Percentiles rank a stretch among this genome's conserved stretches.
Evolutionary conservation across 1,140 invertebrate genomes (phyloP).

Genomic region (Octopus sinensis): DNA sequence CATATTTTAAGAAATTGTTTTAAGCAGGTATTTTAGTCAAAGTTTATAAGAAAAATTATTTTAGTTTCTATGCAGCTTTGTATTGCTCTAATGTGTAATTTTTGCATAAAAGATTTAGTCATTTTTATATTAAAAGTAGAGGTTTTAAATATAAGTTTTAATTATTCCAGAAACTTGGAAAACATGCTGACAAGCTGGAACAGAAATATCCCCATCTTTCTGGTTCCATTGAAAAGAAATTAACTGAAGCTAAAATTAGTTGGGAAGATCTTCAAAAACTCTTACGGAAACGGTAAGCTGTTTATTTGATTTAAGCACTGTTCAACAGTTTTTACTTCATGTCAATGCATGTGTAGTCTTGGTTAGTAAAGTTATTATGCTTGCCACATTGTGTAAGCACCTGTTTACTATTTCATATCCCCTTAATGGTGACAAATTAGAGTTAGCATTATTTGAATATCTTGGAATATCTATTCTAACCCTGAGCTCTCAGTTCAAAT

Average conservation of each 20-base stretch:
- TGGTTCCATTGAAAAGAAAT: conserved; percentile 85
- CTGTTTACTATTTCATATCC: no score
- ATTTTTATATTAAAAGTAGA: not conserved
- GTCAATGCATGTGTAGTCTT: no score
- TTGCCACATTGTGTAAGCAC: no score
- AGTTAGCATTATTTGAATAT: no score
- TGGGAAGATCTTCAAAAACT: conserved; percentile 85
- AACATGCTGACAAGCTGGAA: conserved; percentile 66
- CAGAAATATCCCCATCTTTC: conserved; percentile 89
- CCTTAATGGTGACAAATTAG: no score
- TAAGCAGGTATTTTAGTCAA: not conserved
- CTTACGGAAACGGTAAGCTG: conserved; percentile 39
- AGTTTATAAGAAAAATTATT: not conserved
- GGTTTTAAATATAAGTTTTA: not conserved
- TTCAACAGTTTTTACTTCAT: no score
- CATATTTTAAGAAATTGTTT: not conserved
- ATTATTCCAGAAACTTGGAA: conserved; percentile 49
- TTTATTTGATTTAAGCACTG: no score
- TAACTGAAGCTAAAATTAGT: conserved; percentile 85
- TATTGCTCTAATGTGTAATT: no score
- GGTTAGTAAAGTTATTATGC: no score
- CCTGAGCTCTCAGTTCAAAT: no score
- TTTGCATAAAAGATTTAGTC: not conserved
- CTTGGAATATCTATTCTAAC: no score
- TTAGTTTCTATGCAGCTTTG: not conserved